Evolutionary conservation across 2,888 invertebrate species (phyloP).

Genomic region (Seira ritae): DNA sequence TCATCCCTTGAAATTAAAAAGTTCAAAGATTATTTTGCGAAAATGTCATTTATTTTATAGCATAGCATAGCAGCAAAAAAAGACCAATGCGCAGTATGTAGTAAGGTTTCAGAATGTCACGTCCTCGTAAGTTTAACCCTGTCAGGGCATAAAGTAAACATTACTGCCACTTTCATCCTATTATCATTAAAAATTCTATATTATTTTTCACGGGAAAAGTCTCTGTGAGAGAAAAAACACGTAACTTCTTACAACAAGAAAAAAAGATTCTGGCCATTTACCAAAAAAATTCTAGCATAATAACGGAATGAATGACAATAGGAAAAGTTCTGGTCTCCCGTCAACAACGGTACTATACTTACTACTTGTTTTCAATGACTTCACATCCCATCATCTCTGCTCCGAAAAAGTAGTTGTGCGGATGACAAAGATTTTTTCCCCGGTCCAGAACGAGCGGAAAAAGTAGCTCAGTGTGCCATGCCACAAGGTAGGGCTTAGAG

Average conservation of each 20-base stretch:
- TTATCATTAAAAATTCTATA: too few species aligned
- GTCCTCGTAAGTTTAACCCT: too few species aligned
- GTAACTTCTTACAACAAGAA: background rate
- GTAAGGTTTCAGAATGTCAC: too few species aligned
- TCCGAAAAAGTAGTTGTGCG: background rate
- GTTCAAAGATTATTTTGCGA: too few species aligned
- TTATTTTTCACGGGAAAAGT: too few species aligned
- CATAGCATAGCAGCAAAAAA: too few species aligned
- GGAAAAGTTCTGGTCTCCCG: background rate
- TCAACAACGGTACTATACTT: background rate
- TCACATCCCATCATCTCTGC: constrained; percentile 2
- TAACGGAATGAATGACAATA: constrained; percentile 11
- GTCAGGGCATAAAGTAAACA: too few species aligned
- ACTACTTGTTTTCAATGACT: background rate
- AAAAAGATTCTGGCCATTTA: constrained; percentile 8
- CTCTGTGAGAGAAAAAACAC: background rate
- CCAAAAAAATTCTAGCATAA: constrained; percentile 10
- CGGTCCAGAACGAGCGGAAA: background rate
- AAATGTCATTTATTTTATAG: too few species aligned
- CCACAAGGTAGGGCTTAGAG: background rate
- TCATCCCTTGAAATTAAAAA: too few species aligned
- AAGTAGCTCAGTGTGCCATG: constrained; percentile 12
- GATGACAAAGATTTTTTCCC: background rate
- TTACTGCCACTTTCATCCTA: too few species aligned
- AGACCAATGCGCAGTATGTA: too few species aligned